A percentile compares a stretch with the other conserved stretches of the same genome.
Evolutionary conservation across 2,113 vertebrate genomes (phyloP).

Genomic region (Cottus gobio): DNA sequence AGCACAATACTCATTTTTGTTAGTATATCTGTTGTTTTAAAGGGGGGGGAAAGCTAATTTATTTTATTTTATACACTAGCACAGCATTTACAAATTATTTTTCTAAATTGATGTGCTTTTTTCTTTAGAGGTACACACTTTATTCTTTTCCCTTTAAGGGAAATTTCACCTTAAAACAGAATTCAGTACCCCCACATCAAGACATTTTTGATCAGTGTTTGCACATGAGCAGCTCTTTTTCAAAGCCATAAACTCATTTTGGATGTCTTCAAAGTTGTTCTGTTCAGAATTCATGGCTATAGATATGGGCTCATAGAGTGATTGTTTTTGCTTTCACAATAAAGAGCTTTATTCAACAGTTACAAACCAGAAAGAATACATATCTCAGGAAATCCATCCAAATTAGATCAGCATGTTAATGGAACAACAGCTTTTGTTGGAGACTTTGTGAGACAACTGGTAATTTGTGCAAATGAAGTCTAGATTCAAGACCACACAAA

Average conservation of each 20-base stretch:
- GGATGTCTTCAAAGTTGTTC: constrained; percentile 4
- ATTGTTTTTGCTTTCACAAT: constrained; percentile 33
- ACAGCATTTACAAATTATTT: constrained; percentile 79
- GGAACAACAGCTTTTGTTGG: not conserved
- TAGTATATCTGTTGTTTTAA: constrained; percentile 70
- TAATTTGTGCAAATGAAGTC: constrained; percentile 23
- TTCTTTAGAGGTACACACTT: constrained; percentile 38
- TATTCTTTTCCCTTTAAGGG: not conserved
- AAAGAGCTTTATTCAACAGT: constrained; percentile 29
- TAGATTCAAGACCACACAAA: constrained; percentile 13
- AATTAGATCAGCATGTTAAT: constrained; percentile 30
- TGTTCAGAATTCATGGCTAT: not conserved
- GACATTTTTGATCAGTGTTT: constrained; percentile 18
- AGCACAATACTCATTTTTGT: constrained; percentile 74
- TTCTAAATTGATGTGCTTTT: constrained; percentile 69
- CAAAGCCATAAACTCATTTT: constrained; percentile 25
- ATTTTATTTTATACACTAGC: constrained; percentile 82
- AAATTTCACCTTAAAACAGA: constrained; percentile 49
- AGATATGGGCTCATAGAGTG: not conserved
- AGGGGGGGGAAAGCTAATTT: constrained; percentile 73
- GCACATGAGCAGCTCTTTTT: constrained; percentile 37
- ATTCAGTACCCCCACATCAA: constrained; percentile 49
- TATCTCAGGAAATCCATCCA: constrained; percentile 71
- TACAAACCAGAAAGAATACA: constrained; percentile 33
- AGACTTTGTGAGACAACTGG: constrained; percentile 30